These are phyloP conservation scores for Pterois miles DNA, from an alignment of 2,797 vertebrate genomes.

Conservation along the genomic window DNA sequence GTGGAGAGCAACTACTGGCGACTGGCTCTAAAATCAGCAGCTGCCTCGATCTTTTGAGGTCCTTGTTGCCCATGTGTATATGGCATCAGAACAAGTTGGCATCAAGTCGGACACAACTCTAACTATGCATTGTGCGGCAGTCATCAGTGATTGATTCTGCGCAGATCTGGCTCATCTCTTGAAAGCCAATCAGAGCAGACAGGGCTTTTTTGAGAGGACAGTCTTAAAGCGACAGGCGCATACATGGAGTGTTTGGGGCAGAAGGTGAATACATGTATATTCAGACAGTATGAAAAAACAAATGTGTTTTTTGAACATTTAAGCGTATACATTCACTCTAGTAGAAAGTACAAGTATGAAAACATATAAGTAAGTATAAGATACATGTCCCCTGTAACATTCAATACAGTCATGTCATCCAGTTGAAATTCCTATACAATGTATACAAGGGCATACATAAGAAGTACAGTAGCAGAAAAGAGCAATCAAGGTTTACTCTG, in stretches of 20 bases:
- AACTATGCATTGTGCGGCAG: too few relatives aligned
- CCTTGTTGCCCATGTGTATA: too few relatives aligned
- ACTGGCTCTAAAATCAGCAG: too few relatives aligned
- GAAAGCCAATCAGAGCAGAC: neutral
- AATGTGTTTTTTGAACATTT: neutral
- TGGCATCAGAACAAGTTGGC: too few relatives aligned
- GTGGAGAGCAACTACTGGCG: too few relatives aligned
- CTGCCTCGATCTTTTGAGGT: too few relatives aligned
- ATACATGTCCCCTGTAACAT: neutral
- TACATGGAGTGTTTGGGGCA: too few relatives aligned
- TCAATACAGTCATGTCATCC: neutral
- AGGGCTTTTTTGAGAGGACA: neutral
- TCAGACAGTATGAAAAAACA: neutral
- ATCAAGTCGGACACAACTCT: too few relatives aligned
- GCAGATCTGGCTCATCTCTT: too few relatives aligned
- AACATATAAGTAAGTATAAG: neutral
- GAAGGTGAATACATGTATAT: neutral
- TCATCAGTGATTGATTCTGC: too few relatives aligned
- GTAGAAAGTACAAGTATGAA: neutral
- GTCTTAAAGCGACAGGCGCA: neutral
- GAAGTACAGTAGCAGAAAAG: neutral
- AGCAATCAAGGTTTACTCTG: neutral
- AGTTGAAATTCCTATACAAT: neutral
- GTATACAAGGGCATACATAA: neutral
- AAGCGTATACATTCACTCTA: neutral